A percentile compares a stretch with the other conserved stretches of the same genome.
Conservation (phyloP, 2,888 invertebrate genomes). For the Anagyrus pseudococci region DNA sequence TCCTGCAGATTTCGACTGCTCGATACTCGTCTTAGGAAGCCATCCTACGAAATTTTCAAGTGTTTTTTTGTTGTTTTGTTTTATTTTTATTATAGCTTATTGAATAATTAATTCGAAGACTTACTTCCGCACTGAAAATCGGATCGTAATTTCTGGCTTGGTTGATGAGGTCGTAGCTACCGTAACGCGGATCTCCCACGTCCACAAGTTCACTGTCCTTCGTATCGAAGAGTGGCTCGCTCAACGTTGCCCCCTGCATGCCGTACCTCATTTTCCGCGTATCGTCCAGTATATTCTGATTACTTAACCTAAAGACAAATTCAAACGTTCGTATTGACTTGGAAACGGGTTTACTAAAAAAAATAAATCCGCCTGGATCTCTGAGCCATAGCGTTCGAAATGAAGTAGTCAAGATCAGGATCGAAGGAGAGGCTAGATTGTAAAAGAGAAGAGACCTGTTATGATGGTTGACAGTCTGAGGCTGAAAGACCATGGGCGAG, state of each 20-base stretch:
- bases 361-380: too few relatives aligned
- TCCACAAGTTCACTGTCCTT: slow-evolving; percentile 39
- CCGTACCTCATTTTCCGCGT: slow-evolving; percentile 44
- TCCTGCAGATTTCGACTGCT: slow-evolving; percentile 31
- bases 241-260: slow-evolving; percentile 44
- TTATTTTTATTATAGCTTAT: too few relatives aligned
- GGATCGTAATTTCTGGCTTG: slow-evolving; percentile 49
- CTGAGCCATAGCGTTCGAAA: too few relatives aligned
- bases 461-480: neutral
- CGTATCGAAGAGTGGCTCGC: slow-evolving; percentile 41
- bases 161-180: slow-evolving; percentile 49
- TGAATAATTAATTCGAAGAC: slow-evolving; percentile 6
- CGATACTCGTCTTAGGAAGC: too few relatives aligned
- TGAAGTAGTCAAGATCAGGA: too few relatives aligned
- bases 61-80: neutral
- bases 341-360: too few relatives aligned
- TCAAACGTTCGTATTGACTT: too few relatives aligned
- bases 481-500: slow-evolving; percentile 11
- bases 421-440: too few relatives aligned
- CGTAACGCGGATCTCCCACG: slow-evolving; percentile 42
- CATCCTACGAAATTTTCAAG: too few relatives aligned
- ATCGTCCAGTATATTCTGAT: slow-evolving; percentile 25
- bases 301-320: too few relatives aligned
- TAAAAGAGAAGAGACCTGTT: too few relatives aligned
- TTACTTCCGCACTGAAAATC: slow-evolving; percentile 49